These are phyloP conservation scores for Rhaphigaster nebulosa DNA, from an alignment of 2,888 invertebrate species.

Conservation along the genomic window DNA sequence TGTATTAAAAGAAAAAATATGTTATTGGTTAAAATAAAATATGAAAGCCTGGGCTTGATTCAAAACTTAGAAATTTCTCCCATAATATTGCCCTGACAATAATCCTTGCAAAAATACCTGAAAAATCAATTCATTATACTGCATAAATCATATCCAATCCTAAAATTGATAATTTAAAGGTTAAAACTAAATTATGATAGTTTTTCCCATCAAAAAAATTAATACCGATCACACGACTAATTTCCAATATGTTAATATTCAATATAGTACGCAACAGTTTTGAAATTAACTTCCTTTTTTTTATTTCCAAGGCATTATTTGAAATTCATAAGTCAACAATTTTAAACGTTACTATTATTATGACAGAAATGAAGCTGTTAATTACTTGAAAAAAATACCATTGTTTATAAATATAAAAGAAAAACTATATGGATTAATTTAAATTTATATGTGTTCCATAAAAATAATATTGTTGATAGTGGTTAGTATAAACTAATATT, in stretches of 20 bases:
- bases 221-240: background rate
- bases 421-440: background rate
- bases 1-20: too few relatives aligned
- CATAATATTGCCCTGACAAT: background rate
- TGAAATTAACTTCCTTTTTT: background rate
- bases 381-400: background rate
- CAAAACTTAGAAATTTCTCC: background rate
- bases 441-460: background rate
- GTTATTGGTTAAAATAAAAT: background rate
- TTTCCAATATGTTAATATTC: background rate
- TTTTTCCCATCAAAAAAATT: background rate
- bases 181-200: background rate
- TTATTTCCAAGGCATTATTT: background rate
- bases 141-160: background rate
- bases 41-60: background rate
- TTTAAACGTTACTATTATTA: background rate
- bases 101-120: background rate
- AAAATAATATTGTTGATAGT: background rate
- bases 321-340: background rate
- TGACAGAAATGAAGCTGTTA: background rate
- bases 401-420: background rate
- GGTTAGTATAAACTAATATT: constrained; percentile 57
- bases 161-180: background rate
- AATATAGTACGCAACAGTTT: background rate
- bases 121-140: background rate